Conservation (phyloP, 1,140 invertebrate genomes). For the Mizuhopecten yessoensis region DNA sequence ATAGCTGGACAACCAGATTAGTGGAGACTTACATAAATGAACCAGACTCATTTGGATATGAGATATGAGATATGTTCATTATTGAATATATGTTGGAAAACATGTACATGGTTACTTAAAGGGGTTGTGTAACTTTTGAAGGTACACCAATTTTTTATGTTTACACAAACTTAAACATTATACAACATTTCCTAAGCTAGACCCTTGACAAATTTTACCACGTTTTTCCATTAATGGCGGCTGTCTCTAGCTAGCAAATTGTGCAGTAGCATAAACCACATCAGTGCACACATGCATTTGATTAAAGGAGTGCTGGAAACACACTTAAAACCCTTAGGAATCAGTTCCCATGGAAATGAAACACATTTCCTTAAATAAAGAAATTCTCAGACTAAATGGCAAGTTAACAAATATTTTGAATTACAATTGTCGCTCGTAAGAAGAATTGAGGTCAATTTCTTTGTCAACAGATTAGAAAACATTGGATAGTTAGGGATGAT, state of each 20-base stretch:
- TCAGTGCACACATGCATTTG: not conserved
- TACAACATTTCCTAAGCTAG: too few relatives aligned
- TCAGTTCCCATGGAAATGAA: not conserved
- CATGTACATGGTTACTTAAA: too few relatives aligned
- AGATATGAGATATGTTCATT: too few relatives aligned
- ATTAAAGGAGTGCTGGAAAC: not conserved
- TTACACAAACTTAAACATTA: not conserved
- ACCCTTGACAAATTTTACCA: not conserved
- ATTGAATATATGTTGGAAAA: too few relatives aligned
- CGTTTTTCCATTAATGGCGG: not conserved
- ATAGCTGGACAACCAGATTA: too few relatives aligned
- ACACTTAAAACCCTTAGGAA: not conserved
- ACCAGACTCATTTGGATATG: too few relatives aligned
- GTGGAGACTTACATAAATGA: too few relatives aligned
- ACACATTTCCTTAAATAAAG: not conserved
- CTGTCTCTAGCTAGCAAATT: not conserved
- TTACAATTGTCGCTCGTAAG: not conserved
- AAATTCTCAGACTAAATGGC: not conserved
- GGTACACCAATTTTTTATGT: too few relatives aligned
- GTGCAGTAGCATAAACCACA: too few relatives aligned
- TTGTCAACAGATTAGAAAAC: not conserved
- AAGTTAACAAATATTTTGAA: not conserved
- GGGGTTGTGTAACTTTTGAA: too few relatives aligned
- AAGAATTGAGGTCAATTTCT: not conserved
- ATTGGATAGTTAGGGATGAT: too few relatives aligned